Evolutionary conservation across 2,113 vertebrate species (phyloP), one percentile per base, ranked within the genome.

Genomic region (Sinocyclocheilus rhinocerous): DNA sequence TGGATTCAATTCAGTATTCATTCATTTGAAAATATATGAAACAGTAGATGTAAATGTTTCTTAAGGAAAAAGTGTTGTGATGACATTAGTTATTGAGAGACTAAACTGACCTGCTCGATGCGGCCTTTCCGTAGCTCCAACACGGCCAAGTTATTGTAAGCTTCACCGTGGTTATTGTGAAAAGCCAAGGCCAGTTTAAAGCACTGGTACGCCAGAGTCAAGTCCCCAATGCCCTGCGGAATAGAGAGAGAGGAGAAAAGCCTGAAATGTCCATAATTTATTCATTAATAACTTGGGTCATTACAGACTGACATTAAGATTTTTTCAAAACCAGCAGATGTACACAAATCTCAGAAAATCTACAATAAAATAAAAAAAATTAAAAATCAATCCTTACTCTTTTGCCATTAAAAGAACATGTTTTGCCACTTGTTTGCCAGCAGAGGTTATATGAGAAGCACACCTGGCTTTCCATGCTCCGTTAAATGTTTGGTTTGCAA

Each of bases 61-160:
- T 59, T 59, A 57, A 18, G 16, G 16, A 57, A 57, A 50, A 50
- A 57, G 55, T 61, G 22, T 61, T 59, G 6, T 8, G 59, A 11
- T 61, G 4, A 63, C 59, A 0, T 24, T 63, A 6, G 11, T 24
- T 65, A 65, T 13, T 12, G 13, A 2, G 63, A 65, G 63, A 65
- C 52, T 6, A 29, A 67, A 29, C 95, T 89, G 84, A 99, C 98
- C 97, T 99, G 98, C 59, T 99, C 97, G 1, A 95, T 48, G 4
- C 93, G 96, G 80, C 97, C 97, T 94, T 96, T 98, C 12, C 93
- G 93, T 92, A 99, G 95, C 93, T 98, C 98, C 92, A 99, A 92
- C 80, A 99, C 96, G 0, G 97, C 97, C 90, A 99, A 91, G 91
- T 99, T 99, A 93, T 99, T 99, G 90, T 97, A 99, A 75, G 98